Evolutionary conservation across 2,113 vertebrate species (phyloP).

Genomic region (Malaclemys terrapin): DNA sequence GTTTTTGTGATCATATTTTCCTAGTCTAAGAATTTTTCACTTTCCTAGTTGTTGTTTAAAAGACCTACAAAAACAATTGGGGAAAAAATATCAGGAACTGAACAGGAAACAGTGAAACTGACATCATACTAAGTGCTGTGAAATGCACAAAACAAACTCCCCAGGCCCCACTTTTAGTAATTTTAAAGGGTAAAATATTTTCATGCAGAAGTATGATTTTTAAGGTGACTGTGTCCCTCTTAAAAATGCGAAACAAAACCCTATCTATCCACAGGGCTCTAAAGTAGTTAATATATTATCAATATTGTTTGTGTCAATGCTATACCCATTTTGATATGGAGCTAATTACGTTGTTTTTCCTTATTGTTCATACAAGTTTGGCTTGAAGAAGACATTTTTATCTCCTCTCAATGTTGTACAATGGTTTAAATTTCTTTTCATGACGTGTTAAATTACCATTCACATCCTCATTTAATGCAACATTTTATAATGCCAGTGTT

Average conservation of each 20-base stretch:
- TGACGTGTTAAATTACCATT: constrained; percentile 71
- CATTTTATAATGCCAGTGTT: constrained; percentile 75
- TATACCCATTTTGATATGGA: constrained; percentile 49
- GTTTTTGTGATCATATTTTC: constrained; percentile 74
- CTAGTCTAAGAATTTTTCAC: constrained; percentile 66
- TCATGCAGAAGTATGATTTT: constrained; percentile 59
- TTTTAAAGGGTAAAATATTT: constrained; percentile 30
- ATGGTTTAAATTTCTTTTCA: constrained; percentile 76
- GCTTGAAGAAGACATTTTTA: constrained; percentile 40
- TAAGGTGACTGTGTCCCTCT: constrained; percentile 44
- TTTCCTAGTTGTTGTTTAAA: constrained; percentile 66
- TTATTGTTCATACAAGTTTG: constrained; percentile 54
- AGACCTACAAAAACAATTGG: constrained; percentile 67
- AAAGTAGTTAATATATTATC: constrained; percentile 8
- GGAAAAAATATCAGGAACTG: constrained; percentile 63
- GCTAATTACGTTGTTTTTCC: constrained; percentile 69
- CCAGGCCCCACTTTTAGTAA: neutral
- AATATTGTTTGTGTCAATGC: constrained; percentile 36
- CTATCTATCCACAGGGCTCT: constrained; percentile 55
- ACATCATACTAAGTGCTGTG: constrained; percentile 54
- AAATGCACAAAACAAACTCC: constrained; percentile 61
- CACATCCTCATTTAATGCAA: constrained; percentile 75
- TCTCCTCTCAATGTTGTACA: constrained; percentile 44
- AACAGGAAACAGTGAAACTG: constrained; percentile 72
- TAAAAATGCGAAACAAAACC: constrained; percentile 71